These are phyloP conservation scores for Galagoides demidoff DNA, from an alignment of 2,797 vertebrate genomes.

Conservation along the genomic window DNA sequence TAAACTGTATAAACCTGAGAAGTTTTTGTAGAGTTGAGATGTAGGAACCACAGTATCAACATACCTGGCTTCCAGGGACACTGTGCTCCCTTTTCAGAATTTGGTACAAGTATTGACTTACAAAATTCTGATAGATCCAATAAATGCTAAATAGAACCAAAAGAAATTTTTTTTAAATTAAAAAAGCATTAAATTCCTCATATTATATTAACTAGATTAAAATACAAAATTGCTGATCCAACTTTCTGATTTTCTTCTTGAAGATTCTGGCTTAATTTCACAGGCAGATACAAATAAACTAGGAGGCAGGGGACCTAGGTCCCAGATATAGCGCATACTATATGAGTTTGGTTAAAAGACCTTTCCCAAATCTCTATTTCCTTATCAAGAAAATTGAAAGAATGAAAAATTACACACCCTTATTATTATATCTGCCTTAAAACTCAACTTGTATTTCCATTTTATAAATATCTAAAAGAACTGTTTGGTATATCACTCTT, in stretches of 20 bases:
- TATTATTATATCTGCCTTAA: slow-evolving; percentile 27
- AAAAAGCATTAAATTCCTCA: slow-evolving; percentile 26
- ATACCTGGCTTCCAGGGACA: neutral
- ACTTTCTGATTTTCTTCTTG: slow-evolving; percentile 33
- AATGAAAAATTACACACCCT: slow-evolving; percentile 1
- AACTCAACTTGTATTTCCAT: slow-evolving; percentile 4
- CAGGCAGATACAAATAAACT: neutral
- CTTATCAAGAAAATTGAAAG: slow-evolving; percentile 39
- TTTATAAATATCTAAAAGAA: slow-evolving; percentile 34
- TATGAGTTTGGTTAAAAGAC: neutral
- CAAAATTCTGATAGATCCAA: slow-evolving; percentile 25
- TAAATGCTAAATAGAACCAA: slow-evolving; percentile 11
- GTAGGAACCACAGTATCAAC: neutral
- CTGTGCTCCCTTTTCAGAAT: neutral
- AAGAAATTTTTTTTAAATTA: neutral
- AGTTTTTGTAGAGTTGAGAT: neutral
- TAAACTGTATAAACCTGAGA: neutral
- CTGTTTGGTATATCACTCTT: neutral
- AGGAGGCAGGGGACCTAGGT: neutral
- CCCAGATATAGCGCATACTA: neutral
- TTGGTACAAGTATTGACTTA: neutral
- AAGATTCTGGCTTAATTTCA: slow-evolving; percentile 1
- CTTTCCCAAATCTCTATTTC: neutral
- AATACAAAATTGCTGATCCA: neutral
- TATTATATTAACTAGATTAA: neutral